Base-by-base conservation (phyloP, 2,113 vertebrate genomes). In the Macrotis lagotis region DNA sequence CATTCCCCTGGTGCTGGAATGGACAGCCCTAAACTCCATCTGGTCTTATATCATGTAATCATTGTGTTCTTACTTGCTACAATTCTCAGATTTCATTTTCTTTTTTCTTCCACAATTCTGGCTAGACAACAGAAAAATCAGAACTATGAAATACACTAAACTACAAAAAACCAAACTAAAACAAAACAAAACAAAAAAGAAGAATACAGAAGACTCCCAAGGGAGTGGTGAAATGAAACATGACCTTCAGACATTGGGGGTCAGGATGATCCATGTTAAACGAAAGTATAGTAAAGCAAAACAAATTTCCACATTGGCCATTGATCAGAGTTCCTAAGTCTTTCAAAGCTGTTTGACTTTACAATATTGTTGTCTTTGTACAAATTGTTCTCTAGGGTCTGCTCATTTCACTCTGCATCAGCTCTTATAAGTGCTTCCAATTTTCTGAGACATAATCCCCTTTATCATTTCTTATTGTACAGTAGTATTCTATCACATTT, bases 91-190 rank as follows among this genome's bases (percentile, higher is more conserved):
- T 97, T 96, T 96, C 92, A 14, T 95, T 95, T 96, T 97, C 95
- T 94, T 94, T 92, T 37, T 74, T 51, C 5, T 49, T 92, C 97
- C 92, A 91, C 5, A 91, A 97, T 94, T n/a, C 92, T 97, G 97
- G 91, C 94, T 74, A 98, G 97, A 97, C 97, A 90, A 91, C 96
- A 97, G 97, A 98, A 97, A 97, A 93, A 97, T 98, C 97, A 97
- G 96, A 97, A 98, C 98, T 24, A 97, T 95, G 92, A 98, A 94
- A 98, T 98, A 99, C 98, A 99, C 96, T 98, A 97, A 98, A 97
- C 26, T 74, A 95, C 11, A 51, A 51, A 51, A 51, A 51, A 22
- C 4, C 11, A 51, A 51, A 51, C 11, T 51, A 51, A 51, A 51
- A 51, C 51, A 51, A 12, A 51, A 22, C 14, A 51, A 51, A 50